These are phyloP conservation scores for Drosophila hamatofila DNA, from an alignment of 2,888 invertebrate genomes.

Conservation along the genomic window DNA sequence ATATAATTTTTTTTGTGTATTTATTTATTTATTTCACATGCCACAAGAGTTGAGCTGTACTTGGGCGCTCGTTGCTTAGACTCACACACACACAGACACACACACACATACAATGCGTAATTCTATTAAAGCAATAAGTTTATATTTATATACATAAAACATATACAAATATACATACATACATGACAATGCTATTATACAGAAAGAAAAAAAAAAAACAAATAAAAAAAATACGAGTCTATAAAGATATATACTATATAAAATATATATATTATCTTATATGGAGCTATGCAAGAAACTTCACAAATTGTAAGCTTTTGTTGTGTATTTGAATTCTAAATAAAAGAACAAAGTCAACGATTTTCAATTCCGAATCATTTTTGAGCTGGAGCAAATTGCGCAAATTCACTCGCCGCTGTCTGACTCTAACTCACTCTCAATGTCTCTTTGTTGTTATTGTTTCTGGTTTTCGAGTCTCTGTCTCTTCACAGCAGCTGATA, in stretches of 20 bases:
- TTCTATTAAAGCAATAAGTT: constrained; percentile 75
- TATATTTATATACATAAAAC: constrained; percentile 65
- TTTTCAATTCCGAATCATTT: constrained; percentile 46
- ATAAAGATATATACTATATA: constrained; percentile 52
- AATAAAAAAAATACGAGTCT: constrained; percentile 42
- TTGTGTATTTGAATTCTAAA: constrained; percentile 77
- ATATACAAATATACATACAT: constrained; percentile 70
- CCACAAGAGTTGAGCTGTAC: constrained; percentile 41
- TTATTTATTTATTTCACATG: constrained; percentile 24
- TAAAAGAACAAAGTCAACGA: constrained; percentile 68
- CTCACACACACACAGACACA: constrained; percentile 34
- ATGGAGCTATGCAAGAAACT: constrained; percentile 58
- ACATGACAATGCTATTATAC: constrained; percentile 68
- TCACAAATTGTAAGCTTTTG: constrained; percentile 77
- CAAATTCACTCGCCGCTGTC: constrained; percentile 30
- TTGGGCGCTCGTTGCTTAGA: constrained; percentile 48
- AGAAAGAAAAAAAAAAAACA: constrained; percentile 38
- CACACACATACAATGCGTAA: constrained; percentile 55
- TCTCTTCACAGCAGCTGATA: constrained; percentile 55
- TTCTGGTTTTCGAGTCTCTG: constrained; percentile 39
- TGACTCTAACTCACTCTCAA: not conserved
- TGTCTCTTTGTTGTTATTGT: constrained; percentile 19
- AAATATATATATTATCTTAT: constrained; percentile 53
- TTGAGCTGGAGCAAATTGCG: constrained; percentile 21
- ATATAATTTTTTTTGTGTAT: constrained; percentile 38